These are phyloP conservation scores for Diachasma alloeum DNA, from an alignment of 1,140 invertebrate genomes.

Conservation along the genomic window DNA sequence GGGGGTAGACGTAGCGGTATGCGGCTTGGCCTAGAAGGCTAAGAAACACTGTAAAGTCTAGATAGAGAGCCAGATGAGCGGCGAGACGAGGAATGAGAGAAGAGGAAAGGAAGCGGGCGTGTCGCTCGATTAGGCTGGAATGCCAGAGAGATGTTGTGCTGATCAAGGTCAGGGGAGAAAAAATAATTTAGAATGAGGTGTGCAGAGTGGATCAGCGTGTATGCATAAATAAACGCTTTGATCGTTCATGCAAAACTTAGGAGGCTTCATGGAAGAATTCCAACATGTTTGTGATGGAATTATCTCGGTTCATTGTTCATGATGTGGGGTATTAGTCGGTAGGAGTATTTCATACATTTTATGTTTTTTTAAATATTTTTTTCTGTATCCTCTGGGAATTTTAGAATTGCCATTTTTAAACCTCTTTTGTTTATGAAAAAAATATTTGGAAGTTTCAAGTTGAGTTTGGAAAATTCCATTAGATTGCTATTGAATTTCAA, in stretches of 20 bases:
- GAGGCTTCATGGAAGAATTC: not conserved
- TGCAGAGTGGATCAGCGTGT: not conserved
- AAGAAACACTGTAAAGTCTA: not conserved
- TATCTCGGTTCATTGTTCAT: not conserved
- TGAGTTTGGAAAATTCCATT: no score
- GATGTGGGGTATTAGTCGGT: not conserved
- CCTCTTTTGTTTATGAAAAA: no score
- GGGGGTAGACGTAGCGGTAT: conserved; percentile 17
- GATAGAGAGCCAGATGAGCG: not conserved
- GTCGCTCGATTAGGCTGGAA: conserved; percentile 40
- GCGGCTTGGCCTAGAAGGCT: conserved; percentile 15
- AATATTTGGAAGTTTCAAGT: no score
- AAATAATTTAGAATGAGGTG: not conserved
- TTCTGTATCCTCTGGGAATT: no score
- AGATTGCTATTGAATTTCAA: no score
- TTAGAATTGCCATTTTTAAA: no score
- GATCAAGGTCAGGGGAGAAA: conserved; percentile 38
- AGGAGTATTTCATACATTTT: not conserved
- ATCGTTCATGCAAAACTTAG: not conserved
- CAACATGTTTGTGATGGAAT: not conserved
- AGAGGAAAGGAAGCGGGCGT: conserved; percentile 26
- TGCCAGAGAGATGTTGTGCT: conserved; percentile 33
- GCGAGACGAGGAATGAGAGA: not conserved
- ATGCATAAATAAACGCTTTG: conserved; percentile 2
- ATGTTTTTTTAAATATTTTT: no score